Evolutionary conservation across 2,888 invertebrate genomes (phyloP), one percentile per base, ranked within the genome.

Genomic region (Ichneumoninae sp.): DNA sequence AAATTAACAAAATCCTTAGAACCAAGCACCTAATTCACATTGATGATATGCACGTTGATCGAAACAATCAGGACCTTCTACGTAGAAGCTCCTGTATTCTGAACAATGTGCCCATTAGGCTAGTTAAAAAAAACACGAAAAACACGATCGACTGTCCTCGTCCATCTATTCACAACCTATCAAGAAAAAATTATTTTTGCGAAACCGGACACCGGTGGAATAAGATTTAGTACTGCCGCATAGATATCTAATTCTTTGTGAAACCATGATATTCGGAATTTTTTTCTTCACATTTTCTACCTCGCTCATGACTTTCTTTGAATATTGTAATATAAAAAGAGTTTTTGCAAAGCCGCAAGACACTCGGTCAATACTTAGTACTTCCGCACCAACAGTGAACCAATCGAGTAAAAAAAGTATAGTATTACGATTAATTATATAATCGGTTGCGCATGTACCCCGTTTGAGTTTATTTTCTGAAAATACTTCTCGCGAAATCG

Each of bases 1-100:
- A 62, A 19, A 78, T 82, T 2, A 86, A 83, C 33, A 78, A 60
- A 62, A 13, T 83, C 3, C 66, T 81, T 36, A 52, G 79, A 33
- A 60, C 79, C 0, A 71, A 40, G 30, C 6, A 62, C 8, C 3
- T 4, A 26, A 10, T 71, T 0, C 13, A n/a, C 6, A 77, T 80
- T 0, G 60, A 71, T 1, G 57, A 50, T 0, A 22, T 74, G 1
- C 68, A 71, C 10, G 54, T 70, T 2, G 52, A 72, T 4, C 10
- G 6, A 1, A 72, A 68, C 30, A 26, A 72, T 0, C 19, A 3
- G 1, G 6, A 33, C 0, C 33, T 70, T 3, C 47, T 79, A 6
- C 5, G 19, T 7, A 50, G 66, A n/a, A 33, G 57, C 26, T 3
- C n/a, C 0, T 80, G 79, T 5, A 19, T 65, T 13, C 0, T 75